Conservation (phyloP, 2,797 vertebrate genomes). For the Micrastur ruficollis region DNA sequence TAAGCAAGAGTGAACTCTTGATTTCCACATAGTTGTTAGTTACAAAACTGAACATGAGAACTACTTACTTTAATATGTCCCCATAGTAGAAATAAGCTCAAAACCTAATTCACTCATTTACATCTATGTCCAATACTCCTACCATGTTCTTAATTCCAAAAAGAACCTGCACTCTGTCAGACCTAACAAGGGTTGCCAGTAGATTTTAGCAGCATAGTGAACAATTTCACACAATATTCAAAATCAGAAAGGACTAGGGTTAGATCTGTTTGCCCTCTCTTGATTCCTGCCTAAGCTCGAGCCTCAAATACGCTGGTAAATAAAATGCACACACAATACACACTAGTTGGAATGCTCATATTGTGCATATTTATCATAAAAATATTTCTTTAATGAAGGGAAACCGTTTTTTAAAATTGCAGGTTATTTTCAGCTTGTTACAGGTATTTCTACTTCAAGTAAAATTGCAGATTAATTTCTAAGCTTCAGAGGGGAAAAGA, state of each 20-base stretch:
- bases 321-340: not conserved
- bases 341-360: not conserved
- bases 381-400: not conserved
- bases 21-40: not conserved
- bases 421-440: not conserved
- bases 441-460: not conserved
- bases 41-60: not conserved
- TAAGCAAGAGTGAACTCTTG: not conserved
- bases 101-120: not conserved
- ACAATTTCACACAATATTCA: constrained; percentile 9
- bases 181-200: not conserved
- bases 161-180: constrained; percentile 19
- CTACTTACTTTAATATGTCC: not conserved
- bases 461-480: not conserved
- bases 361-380: not conserved
- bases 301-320: not conserved
- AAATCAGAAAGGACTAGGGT: not conserved
- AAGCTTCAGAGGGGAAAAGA: not conserved
- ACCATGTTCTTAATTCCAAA: not conserved
- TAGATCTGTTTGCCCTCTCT: not conserved
- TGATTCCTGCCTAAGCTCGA: not conserved
- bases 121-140: not conserved
- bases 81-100: not conserved
- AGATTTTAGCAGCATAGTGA: constrained; percentile 16
- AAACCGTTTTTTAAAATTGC: not conserved